Conservation (phyloP, 2,888 invertebrate genomes). For the Fissipunctia ypsillon region DNA sequence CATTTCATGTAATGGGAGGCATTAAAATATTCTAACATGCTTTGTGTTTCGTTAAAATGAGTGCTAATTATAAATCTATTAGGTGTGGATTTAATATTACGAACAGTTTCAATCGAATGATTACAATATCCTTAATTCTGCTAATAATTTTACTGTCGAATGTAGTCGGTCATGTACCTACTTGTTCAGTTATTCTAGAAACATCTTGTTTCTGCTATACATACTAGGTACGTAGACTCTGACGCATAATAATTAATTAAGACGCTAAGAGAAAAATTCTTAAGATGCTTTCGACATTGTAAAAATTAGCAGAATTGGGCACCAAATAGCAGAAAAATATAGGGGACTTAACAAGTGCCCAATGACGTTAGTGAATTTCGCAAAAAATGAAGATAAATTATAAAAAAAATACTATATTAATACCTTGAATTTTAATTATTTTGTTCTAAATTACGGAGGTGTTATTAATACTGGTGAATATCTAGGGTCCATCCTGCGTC, state of each 20-base stretch:
- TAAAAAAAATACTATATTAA: constrained; percentile 63
- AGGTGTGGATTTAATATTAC: constrained; percentile 35
- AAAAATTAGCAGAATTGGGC: constrained; percentile 68
- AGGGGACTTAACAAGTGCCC: constrained; percentile 49
- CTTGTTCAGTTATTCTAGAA: constrained; percentile 34
- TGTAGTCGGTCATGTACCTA: constrained; percentile 47
- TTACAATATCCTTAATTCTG: constrained; percentile 60
- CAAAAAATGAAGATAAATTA: constrained; percentile 61
- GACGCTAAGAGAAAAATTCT: not conserved
- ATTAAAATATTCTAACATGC: constrained; percentile 62
- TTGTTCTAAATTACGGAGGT: constrained; percentile 65
- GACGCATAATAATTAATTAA: constrained; percentile 28
- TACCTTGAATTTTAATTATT: constrained; percentile 66
- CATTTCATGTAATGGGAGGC: constrained; percentile 37
- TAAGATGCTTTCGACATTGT: constrained; percentile 55
- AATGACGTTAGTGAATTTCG: constrained; percentile 52
- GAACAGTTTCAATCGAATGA: constrained; percentile 40
- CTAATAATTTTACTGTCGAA: constrained; percentile 66
- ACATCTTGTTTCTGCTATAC: constrained; percentile 46
- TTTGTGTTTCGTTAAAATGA: constrained; percentile 59
- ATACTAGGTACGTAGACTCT: constrained; percentile 45
- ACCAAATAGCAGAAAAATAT: constrained; percentile 44
- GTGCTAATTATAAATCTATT: constrained; percentile 55
- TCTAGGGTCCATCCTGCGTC: constrained; percentile 67
- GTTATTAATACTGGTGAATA: constrained; percentile 69